phyloP scores from a whole-genome alignment of 2,888 invertebrate species.

The Isoperla grammatica region DNA sequence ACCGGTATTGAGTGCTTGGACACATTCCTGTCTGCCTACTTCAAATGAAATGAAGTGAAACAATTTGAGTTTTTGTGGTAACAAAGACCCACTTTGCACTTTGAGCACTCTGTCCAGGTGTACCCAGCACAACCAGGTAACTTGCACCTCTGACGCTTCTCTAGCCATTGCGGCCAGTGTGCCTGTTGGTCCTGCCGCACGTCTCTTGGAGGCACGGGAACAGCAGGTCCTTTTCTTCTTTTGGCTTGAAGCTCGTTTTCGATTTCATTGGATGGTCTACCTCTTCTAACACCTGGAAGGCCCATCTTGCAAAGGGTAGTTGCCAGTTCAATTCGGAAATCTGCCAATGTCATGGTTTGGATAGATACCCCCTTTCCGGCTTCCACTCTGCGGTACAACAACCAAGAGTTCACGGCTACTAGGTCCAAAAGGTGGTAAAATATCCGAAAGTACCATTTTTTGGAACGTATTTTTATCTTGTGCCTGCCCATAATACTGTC shows the following conservation, averaged over 20 bases:
- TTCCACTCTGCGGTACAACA: background rate
- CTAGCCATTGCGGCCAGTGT: background rate
- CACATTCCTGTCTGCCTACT: no score
- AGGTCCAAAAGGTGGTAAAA: constrained; percentile 3
- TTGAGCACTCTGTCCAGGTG: background rate
- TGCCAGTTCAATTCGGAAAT: constrained; percentile 11
- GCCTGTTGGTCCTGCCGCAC: constrained; percentile 10
- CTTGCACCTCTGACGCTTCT: constrained; percentile 9
- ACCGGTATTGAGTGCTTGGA: no score
- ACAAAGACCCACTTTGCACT: background rate
- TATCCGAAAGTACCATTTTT: constrained; percentile 8
- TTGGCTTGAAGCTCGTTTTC: constrained; percentile 6
- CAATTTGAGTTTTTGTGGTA: background rate
- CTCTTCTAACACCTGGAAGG: background rate
- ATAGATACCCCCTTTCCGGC: background rate
- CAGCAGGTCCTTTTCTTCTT: constrained; percentile 5
- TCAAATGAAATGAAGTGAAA: no score
- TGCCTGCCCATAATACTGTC: constrained; percentile 14
- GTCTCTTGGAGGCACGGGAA: constrained; percentile 1
- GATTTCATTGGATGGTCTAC: background rate
- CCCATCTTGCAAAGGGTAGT: constrained; percentile 2
- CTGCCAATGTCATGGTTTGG: background rate
- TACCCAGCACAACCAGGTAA: constrained; percentile 6
- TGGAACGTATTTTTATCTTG: constrained; percentile 8
- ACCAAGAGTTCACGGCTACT: background rate